Evolutionary conservation across 1,140 invertebrate genomes (phyloP).

Genomic region (Drosophila repletoides): DNA sequence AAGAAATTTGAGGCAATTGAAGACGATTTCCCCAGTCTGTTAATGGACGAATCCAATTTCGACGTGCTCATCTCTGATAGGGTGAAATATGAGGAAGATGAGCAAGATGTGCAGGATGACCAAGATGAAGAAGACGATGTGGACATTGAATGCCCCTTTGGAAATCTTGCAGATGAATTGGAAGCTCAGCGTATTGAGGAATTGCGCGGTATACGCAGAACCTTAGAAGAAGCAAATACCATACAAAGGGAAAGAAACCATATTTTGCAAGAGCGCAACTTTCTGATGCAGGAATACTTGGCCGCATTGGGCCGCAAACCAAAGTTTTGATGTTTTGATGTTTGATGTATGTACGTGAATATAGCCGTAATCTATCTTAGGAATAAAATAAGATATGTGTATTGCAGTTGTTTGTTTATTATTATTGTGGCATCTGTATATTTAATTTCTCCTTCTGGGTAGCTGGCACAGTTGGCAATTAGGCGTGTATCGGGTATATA

Average conservation of each 20-base stretch:
- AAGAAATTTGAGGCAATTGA: no score
- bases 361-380: no score
- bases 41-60: slow-evolving; percentile 18
- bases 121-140: neutral
- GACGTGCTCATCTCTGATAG: neutral
- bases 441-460: no score
- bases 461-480: no score
- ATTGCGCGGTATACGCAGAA: slow-evolving; percentile 3
- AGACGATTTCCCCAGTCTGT: no score
- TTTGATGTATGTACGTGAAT: no score
- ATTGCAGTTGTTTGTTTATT: no score
- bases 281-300: slow-evolving; percentile 5
- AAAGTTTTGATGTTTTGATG: no score
- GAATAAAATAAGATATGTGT: no score
- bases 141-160: neutral
- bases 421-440: no score
- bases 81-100: neutral
- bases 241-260: slow-evolving; percentile 20
- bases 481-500: no score
- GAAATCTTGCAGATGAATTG: neutral
- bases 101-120: neutral
- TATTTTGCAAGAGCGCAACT: slow-evolving; percentile 9
- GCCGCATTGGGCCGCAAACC: neutral
- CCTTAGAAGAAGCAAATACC: slow-evolving; percentile 2
- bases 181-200: slow-evolving; percentile 7